phyloP scores from a whole-genome alignment of 2,888 invertebrate genomes.

The Chaetoderma sp. region DNA sequence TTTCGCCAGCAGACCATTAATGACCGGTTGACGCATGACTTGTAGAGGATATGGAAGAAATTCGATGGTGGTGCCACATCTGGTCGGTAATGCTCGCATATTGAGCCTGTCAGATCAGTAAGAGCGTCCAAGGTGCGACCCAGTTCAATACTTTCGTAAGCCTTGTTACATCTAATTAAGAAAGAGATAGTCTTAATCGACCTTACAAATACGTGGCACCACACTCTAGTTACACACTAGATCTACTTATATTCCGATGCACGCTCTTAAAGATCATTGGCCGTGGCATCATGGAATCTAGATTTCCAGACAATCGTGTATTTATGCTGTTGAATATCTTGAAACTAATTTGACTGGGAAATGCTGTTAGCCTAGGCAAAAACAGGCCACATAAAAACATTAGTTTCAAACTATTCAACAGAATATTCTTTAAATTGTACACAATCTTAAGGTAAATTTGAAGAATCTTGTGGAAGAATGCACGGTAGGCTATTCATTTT shows the following conservation, averaged over 20 bases:
- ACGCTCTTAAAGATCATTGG: no score
- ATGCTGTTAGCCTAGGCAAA: no score
- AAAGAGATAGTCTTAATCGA: background rate
- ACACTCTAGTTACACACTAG: background rate
- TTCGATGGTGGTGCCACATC: constrained; percentile 54
- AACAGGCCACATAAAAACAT: no score
- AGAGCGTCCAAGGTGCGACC: constrained; percentile 59
- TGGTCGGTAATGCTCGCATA: constrained; percentile 61
- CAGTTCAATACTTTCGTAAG: constrained; percentile 62
- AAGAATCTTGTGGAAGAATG: no score
- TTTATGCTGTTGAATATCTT: no score
- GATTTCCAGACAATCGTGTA: no score
- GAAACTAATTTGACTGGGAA: no score
- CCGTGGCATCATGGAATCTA: no score
- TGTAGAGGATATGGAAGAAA: constrained; percentile 60
- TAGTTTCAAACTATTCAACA: no score
- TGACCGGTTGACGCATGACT: constrained; percentile 51
- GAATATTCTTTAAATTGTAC: no score
- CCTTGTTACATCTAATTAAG: constrained; percentile 56
- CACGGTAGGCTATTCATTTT: no score
- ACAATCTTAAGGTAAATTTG: no score
- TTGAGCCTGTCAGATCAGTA: constrained; percentile 59
- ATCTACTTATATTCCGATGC: background rate
- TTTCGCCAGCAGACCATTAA: constrained; percentile 59
- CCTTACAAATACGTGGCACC: background rate